These are phyloP conservation scores for Parotocinclus haroldoi DNA, from an alignment of 2,797 vertebrate species.

Conservation along the genomic window DNA sequence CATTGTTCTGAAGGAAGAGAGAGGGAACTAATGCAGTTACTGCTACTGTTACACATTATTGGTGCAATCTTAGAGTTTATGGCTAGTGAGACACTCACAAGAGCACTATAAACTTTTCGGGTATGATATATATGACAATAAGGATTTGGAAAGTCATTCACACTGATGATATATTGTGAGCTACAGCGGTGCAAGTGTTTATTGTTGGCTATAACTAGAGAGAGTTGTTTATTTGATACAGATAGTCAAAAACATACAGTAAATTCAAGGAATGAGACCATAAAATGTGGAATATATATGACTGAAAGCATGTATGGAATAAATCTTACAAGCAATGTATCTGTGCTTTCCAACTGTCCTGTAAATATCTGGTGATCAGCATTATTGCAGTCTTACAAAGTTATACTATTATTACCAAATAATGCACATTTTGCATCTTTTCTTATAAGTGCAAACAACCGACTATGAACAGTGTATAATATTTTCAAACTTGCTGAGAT, in stretches of 20 bases:
- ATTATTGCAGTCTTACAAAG: conserved; percentile 69
- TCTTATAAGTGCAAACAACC: conserved; percentile 50
- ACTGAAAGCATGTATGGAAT: neutral
- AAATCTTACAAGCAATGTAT: conserved; percentile 23
- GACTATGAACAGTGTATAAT: conserved; percentile 21
- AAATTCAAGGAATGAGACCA: neutral
- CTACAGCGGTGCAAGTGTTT: conserved; percentile 7
- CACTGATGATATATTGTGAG: conserved; percentile 16
- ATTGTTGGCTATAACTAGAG: neutral
- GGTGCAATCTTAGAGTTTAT: conserved; percentile 23
- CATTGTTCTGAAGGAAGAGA: conserved; percentile 24
- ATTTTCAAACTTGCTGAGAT: conserved; percentile 34
- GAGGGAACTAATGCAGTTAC: conserved; percentile 18
- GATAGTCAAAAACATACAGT: conserved; percentile 31
- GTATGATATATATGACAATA: conserved; percentile 23
- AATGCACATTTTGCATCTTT: conserved; percentile 69
- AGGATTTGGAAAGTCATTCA: conserved; percentile 27
- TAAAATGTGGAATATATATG: neutral
- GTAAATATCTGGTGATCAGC: conserved; percentile 65
- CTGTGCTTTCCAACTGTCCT: conserved; percentile 63
- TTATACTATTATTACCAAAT: conserved; percentile 63
- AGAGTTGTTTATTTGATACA: conserved; percentile 31
- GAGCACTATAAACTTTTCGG: conserved; percentile 15
- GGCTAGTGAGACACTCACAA: conserved; percentile 14
- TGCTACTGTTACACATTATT: conserved; percentile 33